Base-by-base conservation (phyloP, 2,888 invertebrate genomes). In the Mayetiola destructor region DNA sequence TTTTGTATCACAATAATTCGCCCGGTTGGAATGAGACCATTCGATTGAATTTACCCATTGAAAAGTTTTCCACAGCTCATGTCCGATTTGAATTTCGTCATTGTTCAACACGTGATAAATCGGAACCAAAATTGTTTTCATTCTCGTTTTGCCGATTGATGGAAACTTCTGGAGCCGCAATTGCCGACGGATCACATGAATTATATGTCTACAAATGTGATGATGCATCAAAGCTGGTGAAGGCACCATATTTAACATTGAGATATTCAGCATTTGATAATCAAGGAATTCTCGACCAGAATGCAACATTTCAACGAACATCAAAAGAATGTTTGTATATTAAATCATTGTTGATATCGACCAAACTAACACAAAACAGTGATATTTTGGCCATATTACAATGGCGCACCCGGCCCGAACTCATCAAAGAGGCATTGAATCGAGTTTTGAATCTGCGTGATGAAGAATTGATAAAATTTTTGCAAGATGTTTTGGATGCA, bases 351-450 rank as follows among this genome's bases (percentile, higher is more conserved):
- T 75, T 96, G 23, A 94, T 93, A 70, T 95, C 95, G 21, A 95
- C 95, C n/a, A 96, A 96, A 71, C 76, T 95, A 9, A 95, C 96
- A 0, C 95, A 95, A 72, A 95, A 95, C 67, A 86, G 88, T 66
- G 93, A 95, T 73, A 75, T 95, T 30, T 72, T 95, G 60, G 88
- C 90, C 5, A 72, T 95, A 42, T 75, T 96, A 2, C 88, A 93
- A 69, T 95, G 95, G 95, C 87, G 90, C 62, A 84, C 87, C 0
- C 84, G 87, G 64, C 90, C 90, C 0, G 89, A 91, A 62, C 80
- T 84, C 64, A 88, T 94, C 56, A 85, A 88, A 65, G 88, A 90
- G 61, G 90, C 91, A 0, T 72, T 95, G 14, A 80, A 86, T 1
- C 79, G 88, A 55, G 87, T 94, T 1, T 70, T 91, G 60, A 77